Conservation (phyloP, 2,888 invertebrate genomes). For the Bugulina stolonifera region DNA sequence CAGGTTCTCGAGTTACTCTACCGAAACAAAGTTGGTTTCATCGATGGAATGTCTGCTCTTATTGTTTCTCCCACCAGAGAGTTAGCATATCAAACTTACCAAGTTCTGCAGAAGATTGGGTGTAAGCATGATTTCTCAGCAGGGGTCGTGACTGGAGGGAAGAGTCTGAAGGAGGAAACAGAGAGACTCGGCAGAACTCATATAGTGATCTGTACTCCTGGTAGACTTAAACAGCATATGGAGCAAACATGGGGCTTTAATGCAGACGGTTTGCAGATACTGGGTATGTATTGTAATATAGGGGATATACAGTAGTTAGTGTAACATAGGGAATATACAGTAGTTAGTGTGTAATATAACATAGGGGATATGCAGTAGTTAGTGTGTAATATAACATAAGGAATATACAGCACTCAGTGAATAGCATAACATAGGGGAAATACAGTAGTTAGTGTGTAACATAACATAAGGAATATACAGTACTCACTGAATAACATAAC, state of each 20-base stretch:
- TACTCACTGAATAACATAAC: too few species aligned
- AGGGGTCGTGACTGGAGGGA: conserved; percentile 77
- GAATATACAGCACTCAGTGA: too few species aligned
- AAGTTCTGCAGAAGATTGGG: conserved; percentile 80
- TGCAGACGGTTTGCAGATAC: conserved; percentile 61
- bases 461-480: too few species aligned
- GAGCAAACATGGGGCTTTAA: conserved; percentile 74
- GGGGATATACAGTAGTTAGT: too few species aligned
- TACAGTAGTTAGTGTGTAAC: too few species aligned
- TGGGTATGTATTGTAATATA: too few species aligned
- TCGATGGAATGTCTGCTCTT: conserved; percentile 86
- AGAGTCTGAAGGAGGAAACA: conserved; percentile 82
- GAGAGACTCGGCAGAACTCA: conserved; percentile 85
- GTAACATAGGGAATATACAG: too few species aligned
- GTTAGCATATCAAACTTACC: conserved; percentile 92
- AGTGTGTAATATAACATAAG: too few species aligned
- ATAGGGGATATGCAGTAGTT: too few species aligned
- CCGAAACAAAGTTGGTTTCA: conserved; percentile 76
- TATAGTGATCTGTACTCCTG: conserved; percentile 92
- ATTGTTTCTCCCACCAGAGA: conserved; percentile 96
- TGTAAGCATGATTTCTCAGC: conserved; percentile 86
- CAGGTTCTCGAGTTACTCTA: conserved; percentile 59
- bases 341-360: too few species aligned
- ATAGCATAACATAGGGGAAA: too few species aligned
- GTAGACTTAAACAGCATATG: conserved; percentile 92